These are phyloP conservation scores for Neogale vison DNA, from an alignment of 2,113 vertebrate genomes.

Conservation along the genomic window DNA sequence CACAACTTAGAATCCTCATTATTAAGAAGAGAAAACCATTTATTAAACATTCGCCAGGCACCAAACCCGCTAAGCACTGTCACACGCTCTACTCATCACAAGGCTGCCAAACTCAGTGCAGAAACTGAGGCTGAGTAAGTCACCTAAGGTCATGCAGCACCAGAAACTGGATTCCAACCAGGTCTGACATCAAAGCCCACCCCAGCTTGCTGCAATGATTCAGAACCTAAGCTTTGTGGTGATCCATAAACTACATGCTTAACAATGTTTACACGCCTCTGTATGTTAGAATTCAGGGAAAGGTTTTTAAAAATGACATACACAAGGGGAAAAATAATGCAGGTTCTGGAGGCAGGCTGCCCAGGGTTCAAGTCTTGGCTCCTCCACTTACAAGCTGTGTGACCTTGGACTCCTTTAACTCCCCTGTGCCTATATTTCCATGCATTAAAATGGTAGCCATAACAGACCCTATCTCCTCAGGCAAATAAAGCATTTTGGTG, in stretches of 20 bases:
- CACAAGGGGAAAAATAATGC: background rate
- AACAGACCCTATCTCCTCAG: too few species aligned
- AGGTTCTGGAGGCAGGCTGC: background rate
- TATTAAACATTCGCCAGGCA: background rate
- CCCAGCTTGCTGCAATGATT: background rate
- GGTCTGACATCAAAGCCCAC: background rate
- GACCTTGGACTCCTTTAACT: background rate
- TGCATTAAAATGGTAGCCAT: background rate
- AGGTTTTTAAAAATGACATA: background rate
- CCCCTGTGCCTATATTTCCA: background rate
- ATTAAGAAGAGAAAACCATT: background rate
- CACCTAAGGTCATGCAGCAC: background rate
- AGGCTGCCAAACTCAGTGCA: background rate
- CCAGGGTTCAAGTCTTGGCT: background rate
- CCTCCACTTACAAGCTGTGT: background rate
- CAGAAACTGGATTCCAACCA: background rate
- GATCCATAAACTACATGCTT: background rate
- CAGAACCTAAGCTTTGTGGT: background rate
- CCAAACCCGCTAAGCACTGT: background rate
- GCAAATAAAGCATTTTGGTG: too few species aligned
- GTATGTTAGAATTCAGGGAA: background rate
- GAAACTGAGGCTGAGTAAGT: background rate
- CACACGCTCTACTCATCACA: background rate
- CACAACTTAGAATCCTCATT: background rate
- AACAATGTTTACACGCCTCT: background rate